Evolutionary conservation across 2,113 vertebrate genomes (phyloP), one percentile per base, ranked within the genome.

Genomic region (Rhabdomys dilectus): DNA sequence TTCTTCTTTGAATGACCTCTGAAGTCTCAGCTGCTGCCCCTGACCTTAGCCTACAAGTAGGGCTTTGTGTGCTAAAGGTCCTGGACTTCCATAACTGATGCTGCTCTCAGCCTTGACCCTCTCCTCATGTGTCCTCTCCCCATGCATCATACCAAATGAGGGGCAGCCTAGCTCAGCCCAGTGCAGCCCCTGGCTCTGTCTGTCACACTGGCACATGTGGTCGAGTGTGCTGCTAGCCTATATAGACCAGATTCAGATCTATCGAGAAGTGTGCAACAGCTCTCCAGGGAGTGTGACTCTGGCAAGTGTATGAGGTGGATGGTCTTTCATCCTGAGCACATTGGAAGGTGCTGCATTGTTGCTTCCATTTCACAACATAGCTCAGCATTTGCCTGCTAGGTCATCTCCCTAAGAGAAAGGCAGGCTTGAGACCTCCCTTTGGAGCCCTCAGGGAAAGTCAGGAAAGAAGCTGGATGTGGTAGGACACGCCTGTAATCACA

Each of bases 1-100:
- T 81, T 24, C 48, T 95, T 91, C 42, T 96, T 64, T 78, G 19
- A 91, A 58, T 86, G 80, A 12, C 81, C 73, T 16, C 53, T 31
- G 68, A 77, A n/a, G 1, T 42, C 56, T 97, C 53, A 36, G 66
- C 53, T 91, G 7, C 62, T 88, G 36, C 45, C 62, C 36, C 92
- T 94, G 11, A 13, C 58, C 16, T 92, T 12, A 1, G 45, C 60
- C 17, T 12, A 24, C n/a, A n/a, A n/a, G n/a, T 60, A 80, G 8
- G 22, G 21, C 19, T 91, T 88, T 91, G 15, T 60, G 48, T 42
- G 48, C 31, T 60, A 85, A 45, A 64, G 72, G 3, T 85, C 56
- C 24, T 91, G 58, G 68, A 64, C 26, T 64, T 60, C 66, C 4
- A 39, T 22, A 66, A 87, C 1, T 68, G 45, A 73, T 19, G 29